Conservation (phyloP, 92 coral and sea anemone genomes). For the Isaurus tuberculatus region DNA sequence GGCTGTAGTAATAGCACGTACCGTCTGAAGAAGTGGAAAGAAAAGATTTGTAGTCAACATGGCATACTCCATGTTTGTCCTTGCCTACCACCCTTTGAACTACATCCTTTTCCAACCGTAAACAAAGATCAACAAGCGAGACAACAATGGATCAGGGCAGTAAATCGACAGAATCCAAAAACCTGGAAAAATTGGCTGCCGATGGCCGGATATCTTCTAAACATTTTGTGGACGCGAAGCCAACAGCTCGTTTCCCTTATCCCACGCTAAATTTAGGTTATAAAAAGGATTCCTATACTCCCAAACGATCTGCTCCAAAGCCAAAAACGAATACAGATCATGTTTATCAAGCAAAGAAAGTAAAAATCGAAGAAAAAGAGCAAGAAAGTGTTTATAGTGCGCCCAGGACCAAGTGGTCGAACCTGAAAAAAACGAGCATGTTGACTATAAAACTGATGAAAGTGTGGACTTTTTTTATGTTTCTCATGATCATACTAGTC, state of each 20-base stretch:
- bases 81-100: not conserved
- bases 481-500: too few relatives aligned
- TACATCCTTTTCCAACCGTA: not conserved
- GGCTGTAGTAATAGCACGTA: not conserved
- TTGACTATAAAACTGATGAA: too few relatives aligned
- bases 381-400: too few relatives aligned
- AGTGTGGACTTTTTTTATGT: too few relatives aligned
- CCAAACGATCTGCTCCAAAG: slow-evolving; percentile 2
- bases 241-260: not conserved
- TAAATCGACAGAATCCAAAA: not conserved
- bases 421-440: too few relatives aligned
- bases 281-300: not conserved
- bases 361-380: too few relatives aligned
- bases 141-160: not conserved
- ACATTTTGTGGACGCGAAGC: not conserved
- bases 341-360: not conserved
- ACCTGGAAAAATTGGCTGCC: slow-evolving; percentile 6
- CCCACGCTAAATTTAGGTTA: not conserved
- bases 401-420: too few relatives aligned
- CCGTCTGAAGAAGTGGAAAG: not conserved
- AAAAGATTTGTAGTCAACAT: not conserved
- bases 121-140: not conserved
- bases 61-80: not conserved
- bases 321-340: not conserved
- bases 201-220: not conserved